Evolutionary conservation across 2,797 vertebrate genomes (phyloP).

Genomic region (Cryptoblepharus egeriae): DNA sequence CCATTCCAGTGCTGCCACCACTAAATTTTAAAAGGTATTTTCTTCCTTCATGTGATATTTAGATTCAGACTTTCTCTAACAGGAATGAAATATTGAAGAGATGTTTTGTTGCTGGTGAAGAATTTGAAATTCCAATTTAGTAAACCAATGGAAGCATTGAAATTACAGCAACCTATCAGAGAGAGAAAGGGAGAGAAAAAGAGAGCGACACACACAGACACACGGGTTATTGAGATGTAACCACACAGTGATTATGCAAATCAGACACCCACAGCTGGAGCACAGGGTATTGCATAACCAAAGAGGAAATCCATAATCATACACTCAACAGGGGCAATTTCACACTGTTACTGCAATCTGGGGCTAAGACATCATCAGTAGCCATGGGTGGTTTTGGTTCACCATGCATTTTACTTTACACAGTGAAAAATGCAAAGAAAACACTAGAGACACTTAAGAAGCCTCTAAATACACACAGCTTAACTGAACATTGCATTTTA

Average conservation of each 20-base stretch:
- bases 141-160: constrained; percentile 27
- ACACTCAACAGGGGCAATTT: neutral
- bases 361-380: neutral
- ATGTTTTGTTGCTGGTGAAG: constrained; percentile 23
- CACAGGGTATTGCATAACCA: constrained; percentile 31
- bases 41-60: constrained; percentile 26
- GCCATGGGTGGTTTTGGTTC: neutral
- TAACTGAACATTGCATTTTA: constrained; percentile 7
- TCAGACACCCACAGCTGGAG: constrained; percentile 8
- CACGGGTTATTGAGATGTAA: neutral
- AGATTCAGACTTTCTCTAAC: neutral
- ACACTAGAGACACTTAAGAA: neutral
- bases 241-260: constrained; percentile 31
- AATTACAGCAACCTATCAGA: neutral
- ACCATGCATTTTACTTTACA: neutral
- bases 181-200: neutral
- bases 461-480: neutral
- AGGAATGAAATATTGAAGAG: constrained; percentile 22
- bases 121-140: constrained; percentile 14
- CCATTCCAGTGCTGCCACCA: constrained; percentile 23
- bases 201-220: neutral
- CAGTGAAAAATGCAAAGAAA: neutral
- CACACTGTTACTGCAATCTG: neutral
- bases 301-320: constrained; percentile 7
- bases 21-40: constrained; percentile 36